These are phyloP conservation scores for Hydrozoanthus tunicans DNA, from an alignment of 64 coral and sea anemone genomes.

Conservation along the genomic window DNA sequence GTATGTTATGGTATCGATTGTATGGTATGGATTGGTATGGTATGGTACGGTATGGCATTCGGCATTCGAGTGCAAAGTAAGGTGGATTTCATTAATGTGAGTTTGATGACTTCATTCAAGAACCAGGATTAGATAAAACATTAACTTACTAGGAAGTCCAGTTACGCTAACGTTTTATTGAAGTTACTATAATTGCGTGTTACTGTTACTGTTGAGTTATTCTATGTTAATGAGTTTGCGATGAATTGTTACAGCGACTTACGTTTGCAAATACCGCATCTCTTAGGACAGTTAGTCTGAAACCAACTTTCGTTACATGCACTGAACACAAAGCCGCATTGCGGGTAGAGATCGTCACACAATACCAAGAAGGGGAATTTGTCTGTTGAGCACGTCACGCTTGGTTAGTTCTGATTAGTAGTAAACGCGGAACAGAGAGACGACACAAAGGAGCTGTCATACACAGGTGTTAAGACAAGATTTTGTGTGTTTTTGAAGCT, in stretches of 20 bases:
- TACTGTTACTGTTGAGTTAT: neutral
- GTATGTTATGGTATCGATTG: no score
- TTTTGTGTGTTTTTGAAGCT: no score
- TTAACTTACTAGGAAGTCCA: neutral
- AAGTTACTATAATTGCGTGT: neutral
- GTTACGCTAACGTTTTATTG: neutral
- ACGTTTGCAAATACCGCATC: conserved; percentile 59
- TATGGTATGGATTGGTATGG: no score
- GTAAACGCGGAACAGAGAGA: no score
- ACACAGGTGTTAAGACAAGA: no score
- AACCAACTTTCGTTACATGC: conserved; percentile 53
- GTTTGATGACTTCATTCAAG: no score
- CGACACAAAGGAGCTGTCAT: no score
- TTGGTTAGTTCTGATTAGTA: neutral
- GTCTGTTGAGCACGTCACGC: conserved; percentile 10
- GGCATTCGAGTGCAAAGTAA: neutral
- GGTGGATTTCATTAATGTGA: no score
- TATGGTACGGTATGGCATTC: no score
- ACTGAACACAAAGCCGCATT: conserved; percentile 56
- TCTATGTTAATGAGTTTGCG: neutral
- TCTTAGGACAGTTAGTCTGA: conserved; percentile 60
- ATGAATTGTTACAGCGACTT: conserved; percentile 10
- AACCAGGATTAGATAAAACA: no score
- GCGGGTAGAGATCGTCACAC: conserved; percentile 58
- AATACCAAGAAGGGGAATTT: conserved; percentile 45